Evolutionary conservation across 2,888 invertebrate genomes (phyloP).

Genomic region (Andrena chrysosceles): DNA sequence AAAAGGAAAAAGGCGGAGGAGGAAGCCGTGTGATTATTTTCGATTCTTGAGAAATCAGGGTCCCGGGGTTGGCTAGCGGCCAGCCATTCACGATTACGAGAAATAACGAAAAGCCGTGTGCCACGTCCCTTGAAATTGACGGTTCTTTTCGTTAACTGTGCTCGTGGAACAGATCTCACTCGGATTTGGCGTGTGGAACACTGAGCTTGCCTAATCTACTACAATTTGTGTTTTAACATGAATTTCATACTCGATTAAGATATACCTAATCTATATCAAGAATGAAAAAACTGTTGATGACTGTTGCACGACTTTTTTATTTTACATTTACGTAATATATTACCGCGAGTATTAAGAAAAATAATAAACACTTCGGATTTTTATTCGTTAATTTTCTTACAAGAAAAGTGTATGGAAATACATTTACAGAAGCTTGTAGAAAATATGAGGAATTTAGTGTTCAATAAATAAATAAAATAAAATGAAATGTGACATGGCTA

Average conservation of each 20-base stretch:
- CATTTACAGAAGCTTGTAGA: background rate
- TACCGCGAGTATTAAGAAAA: background rate
- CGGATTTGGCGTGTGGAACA: too few relatives aligned
- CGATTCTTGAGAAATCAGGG: conserved; percentile 49
- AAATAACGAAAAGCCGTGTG: conserved; percentile 77
- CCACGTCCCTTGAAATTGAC: conserved; percentile 56
- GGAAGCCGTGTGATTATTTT: conserved; percentile 59
- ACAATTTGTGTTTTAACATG: too few relatives aligned
- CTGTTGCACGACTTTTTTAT: background rate
- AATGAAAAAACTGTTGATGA: too few relatives aligned
- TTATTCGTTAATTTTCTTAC: background rate
- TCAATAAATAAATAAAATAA: background rate
- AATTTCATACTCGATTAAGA: too few relatives aligned
- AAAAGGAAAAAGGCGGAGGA: conserved; percentile 28
- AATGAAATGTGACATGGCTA: background rate
- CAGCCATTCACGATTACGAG: conserved; percentile 76
- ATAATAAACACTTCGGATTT: too few relatives aligned
- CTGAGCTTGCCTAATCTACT: too few relatives aligned
- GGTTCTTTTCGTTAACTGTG: conserved; percentile 46
- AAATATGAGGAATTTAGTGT: too few relatives aligned
- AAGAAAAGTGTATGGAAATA: too few relatives aligned
- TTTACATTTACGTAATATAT: background rate
- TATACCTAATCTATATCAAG: too few relatives aligned
- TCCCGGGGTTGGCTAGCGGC: conserved; percentile 70
- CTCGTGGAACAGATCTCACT: background rate